These are phyloP conservation scores for Heliconius himera DNA, from an alignment of 1,140 invertebrate species.

Conservation along the genomic window DNA sequence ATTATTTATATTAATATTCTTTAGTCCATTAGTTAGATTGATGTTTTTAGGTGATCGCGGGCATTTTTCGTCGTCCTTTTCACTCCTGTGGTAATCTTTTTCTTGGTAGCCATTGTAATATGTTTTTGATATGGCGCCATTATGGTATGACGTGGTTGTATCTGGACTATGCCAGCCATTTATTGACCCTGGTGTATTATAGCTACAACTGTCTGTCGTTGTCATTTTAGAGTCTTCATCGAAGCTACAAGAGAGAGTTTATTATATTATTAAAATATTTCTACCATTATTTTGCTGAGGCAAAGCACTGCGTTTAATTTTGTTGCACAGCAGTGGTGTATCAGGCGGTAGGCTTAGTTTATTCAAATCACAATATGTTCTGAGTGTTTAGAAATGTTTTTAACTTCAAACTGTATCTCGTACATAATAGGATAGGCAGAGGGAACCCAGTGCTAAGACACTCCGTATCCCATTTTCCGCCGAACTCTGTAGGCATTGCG, in stretches of 20 bases:
- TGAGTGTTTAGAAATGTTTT: no score
- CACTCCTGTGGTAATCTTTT: constrained; percentile 62
- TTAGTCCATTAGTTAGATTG: constrained; percentile 70
- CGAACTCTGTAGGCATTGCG: no score
- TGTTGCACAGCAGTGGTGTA: no score
- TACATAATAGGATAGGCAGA: no score
- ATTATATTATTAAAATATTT: no score
- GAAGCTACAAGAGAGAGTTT: constrained; percentile 60
- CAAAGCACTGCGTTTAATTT: no score
- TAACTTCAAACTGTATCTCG: no score
- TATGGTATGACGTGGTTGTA: constrained; percentile 62
- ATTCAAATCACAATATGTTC: no score
- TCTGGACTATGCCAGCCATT: constrained; percentile 81
- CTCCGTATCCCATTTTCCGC: no score
- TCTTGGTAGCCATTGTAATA: constrained; percentile 71
- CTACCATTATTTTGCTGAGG: no score
- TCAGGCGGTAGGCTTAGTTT: no score
- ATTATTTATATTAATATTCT: constrained; percentile 75
- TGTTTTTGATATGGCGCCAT: constrained; percentile 72
- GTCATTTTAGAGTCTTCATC: constrained; percentile 82
- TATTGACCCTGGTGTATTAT: constrained; percentile 77
- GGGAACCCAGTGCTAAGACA: no score
- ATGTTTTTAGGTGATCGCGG: constrained; percentile 74
- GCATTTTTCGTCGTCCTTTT: constrained; percentile 62
- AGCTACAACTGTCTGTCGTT: constrained; percentile 77